phyloP scores from a whole-genome alignment of 30 jellyfish, hydroid and myxozoan species.

The Chironex yamaguchii region DNA sequence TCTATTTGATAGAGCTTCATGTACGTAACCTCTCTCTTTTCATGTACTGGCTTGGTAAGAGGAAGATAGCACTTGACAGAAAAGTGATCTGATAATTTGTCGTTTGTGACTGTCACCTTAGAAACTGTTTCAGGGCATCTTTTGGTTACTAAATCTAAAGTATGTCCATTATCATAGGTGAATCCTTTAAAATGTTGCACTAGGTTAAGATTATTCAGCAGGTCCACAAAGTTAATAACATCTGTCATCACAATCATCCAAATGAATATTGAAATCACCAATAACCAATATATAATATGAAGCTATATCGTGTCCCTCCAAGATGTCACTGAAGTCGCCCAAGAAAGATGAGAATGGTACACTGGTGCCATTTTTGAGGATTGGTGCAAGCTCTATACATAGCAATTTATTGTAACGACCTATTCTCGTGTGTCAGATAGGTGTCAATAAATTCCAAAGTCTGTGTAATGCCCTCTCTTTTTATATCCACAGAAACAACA shows the following conservation, averaged over 20 bases:
- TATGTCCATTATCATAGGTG: conserved; percentile 39
- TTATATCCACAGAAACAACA: conserved; percentile 6
- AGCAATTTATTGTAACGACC: conserved; percentile 15
- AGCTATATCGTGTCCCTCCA: conserved; percentile 17
- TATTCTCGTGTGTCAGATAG: conserved; percentile 11
- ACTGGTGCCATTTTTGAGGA: conserved; percentile 21
- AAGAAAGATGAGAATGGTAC: conserved; percentile 18
- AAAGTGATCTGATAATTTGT: conserved; percentile 20
- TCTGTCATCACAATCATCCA: conserved; percentile 5
- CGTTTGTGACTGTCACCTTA: too few relatives aligned
- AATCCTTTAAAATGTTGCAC: conserved; percentile 22
- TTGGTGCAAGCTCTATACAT: conserved; percentile 52
- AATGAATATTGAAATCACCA: conserved; percentile 56
- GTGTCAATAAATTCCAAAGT: background rate
- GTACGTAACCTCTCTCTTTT: background rate
- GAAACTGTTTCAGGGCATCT: too few relatives aligned
- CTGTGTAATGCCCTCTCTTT: conserved; percentile 3
- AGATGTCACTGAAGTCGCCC: conserved; percentile 23
- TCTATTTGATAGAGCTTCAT: background rate
- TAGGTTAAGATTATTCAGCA: conserved; percentile 9
- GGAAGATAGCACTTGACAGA: conserved; percentile 30
- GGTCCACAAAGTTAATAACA: background rate
- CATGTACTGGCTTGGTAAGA: conserved; percentile 46
- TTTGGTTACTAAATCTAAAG: conserved; percentile 36
- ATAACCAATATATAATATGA: conserved; percentile 4